phyloP scores from a whole-genome alignment of 2,113 vertebrate genomes.

The Pao palembangensis region DNA sequence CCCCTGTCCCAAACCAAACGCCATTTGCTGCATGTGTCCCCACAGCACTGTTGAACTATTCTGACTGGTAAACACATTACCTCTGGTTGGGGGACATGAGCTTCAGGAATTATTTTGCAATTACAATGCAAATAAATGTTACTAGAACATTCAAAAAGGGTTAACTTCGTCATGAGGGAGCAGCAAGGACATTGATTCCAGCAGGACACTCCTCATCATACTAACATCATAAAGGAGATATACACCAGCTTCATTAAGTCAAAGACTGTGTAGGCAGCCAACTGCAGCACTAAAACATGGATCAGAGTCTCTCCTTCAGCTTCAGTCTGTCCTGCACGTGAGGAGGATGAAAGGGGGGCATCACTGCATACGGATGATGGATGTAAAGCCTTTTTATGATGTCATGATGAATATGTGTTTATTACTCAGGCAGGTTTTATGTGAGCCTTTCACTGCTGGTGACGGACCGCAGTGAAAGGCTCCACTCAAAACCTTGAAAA shows the following conservation, averaged over 20 bases:
- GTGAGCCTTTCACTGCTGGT: not conserved
- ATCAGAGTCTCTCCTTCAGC: conserved; percentile 2
- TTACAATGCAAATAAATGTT: too few species aligned
- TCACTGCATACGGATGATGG: conserved; percentile 1
- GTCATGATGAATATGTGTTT: conserved; percentile 25
- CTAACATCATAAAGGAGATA: conserved; percentile 17
- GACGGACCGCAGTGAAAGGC: not conserved
- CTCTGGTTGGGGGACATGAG: not conserved
- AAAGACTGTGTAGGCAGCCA: not conserved
- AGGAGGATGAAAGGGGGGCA: not conserved
- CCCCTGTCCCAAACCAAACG: not conserved
- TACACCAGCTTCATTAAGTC: not conserved
- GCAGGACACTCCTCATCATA: conserved; percentile 2
- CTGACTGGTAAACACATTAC: not conserved
- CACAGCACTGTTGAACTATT: conserved; percentile 10
- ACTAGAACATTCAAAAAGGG: too few species aligned
- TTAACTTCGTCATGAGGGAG: too few species aligned
- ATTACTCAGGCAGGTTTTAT: not conserved
- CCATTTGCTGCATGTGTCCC: conserved; percentile 32
- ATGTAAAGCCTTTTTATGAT: conserved; percentile 24
- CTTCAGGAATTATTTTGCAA: too few species aligned
- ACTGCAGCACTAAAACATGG: not conserved
- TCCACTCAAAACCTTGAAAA: not conserved
- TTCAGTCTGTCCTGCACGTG: conserved; percentile 1
- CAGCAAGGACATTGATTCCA: conserved; percentile 1